Percentiles rank a stretch among this genome's conserved stretches.
phyloP scores from a whole-genome alignment of 2,888 invertebrate genomes.

The Melolontha melolontha region DNA sequence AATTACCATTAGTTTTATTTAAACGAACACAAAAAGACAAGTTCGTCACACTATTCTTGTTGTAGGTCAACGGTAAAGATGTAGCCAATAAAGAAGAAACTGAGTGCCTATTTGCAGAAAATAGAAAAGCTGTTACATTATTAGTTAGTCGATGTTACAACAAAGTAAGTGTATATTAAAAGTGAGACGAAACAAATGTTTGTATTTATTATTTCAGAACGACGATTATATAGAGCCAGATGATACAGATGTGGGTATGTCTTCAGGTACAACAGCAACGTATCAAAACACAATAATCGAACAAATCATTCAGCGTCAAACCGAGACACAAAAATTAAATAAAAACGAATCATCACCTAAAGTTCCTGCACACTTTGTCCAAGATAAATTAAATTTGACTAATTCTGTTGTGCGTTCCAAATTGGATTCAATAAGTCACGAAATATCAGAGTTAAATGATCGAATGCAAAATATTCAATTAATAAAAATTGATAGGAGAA shows the following conservation, averaged over 20 bases:
- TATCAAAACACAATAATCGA: conserved; percentile 69
- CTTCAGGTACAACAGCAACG: conserved; percentile 58
- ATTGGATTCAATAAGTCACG: conserved; percentile 67
- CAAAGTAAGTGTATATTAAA: conserved; percentile 63
- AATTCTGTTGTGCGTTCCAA: conserved; percentile 61
- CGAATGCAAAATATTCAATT: conserved; percentile 73
- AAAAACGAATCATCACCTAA: conserved; percentile 58
- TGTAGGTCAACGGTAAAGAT: conserved; percentile 71
- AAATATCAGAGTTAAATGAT: conserved; percentile 69
- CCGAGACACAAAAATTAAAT: conserved; percentile 51
- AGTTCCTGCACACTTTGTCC: conserved; percentile 61
- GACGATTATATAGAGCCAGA: conserved; percentile 58
- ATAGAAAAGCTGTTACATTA: conserved; percentile 70
- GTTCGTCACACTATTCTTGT: background rate
- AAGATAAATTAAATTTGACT: conserved; percentile 59
- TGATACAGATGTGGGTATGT: conserved; percentile 49
- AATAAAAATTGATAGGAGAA: conserved; percentile 64
- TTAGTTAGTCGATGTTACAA: conserved; percentile 72
- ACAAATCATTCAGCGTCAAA: conserved; percentile 65
- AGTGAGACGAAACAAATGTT: too few species aligned
- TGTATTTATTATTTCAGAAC: conserved; percentile 51
- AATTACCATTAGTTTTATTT: too few species aligned
- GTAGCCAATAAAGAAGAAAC: conserved; percentile 72
- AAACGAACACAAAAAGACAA: too few species aligned
- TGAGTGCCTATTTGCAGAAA: conserved; percentile 72